Percentiles rank a stretch among this genome's conserved stretches.
phyloP scores from a whole-genome alignment of 2,888 invertebrate species.

The Stratiomys singularior region DNA sequence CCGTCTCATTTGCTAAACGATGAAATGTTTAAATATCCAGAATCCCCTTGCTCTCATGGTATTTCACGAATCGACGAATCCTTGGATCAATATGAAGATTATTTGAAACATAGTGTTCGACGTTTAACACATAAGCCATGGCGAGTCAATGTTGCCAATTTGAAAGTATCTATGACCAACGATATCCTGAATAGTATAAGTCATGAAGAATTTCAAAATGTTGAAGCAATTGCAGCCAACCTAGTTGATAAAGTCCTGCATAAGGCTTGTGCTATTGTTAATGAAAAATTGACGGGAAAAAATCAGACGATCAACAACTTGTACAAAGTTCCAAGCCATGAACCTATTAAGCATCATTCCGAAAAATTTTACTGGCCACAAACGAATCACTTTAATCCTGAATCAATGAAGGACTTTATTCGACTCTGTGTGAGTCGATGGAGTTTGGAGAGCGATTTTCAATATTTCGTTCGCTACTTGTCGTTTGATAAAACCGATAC shows the following conservation, averaged over 20 bases:
- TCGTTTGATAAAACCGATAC: slow-evolving; percentile 55
- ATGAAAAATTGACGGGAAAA: not conserved
- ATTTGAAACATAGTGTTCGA: not conserved
- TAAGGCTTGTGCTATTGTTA: slow-evolving; percentile 1
- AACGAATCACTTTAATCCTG: slow-evolving; percentile 55
- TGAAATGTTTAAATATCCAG: slow-evolving; percentile 10
- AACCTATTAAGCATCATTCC: not conserved
- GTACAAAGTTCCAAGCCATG: not conserved
- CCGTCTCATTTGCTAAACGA: slow-evolving; percentile 7
- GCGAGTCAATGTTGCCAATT: slow-evolving; percentile 9
- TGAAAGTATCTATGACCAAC: slow-evolving; percentile 46
- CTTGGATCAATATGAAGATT: slow-evolving; percentile 10
- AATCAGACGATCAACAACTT: not conserved
- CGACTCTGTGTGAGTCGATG: slow-evolving; percentile 55
- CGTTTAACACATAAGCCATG: slow-evolving; percentile 10
- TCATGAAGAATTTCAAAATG: slow-evolving; percentile 31
- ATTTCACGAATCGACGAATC: not conserved
- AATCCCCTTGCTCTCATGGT: slow-evolving; percentile 7
- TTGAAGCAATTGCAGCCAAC: slow-evolving; percentile 8
- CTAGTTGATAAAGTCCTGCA: slow-evolving; percentile 17
- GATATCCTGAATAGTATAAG: slow-evolving; percentile 45
- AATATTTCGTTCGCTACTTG: slow-evolving; percentile 55
- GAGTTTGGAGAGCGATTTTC: slow-evolving; percentile 56
- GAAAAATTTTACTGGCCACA: slow-evolving; percentile 52
- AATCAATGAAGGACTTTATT: slow-evolving; percentile 54